Evolutionary conservation across 2,113 vertebrate genomes (phyloP).

Genomic region (Otolemur garnettii): DNA sequence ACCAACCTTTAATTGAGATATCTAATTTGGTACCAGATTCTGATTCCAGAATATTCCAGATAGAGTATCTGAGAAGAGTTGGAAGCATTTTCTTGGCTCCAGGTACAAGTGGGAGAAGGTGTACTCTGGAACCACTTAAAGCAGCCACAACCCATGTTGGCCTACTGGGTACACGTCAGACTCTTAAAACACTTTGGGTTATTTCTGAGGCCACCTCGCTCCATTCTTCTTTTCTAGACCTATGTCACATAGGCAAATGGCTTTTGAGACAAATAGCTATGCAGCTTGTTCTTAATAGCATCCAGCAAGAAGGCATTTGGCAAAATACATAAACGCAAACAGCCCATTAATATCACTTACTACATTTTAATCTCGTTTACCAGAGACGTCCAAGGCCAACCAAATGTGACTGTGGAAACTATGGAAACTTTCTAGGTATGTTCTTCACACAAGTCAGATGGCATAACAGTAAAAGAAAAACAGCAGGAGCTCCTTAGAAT

Average conservation of each 20-base stretch:
- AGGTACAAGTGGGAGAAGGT: background rate
- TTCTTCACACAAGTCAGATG: background rate
- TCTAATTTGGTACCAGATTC: conserved; percentile 70
- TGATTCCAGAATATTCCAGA: conserved; percentile 70
- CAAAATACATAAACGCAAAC: background rate
- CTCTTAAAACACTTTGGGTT: background rate
- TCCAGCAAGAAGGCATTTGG: conserved; percentile 15
- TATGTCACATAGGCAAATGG: background rate
- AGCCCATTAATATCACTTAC: background rate
- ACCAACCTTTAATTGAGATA: conserved; percentile 68
- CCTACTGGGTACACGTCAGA: background rate
- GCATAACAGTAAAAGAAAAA: background rate
- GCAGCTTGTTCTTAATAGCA: background rate
- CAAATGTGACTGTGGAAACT: background rate
- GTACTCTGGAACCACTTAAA: background rate
- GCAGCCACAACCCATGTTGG: background rate
- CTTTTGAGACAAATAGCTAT: background rate
- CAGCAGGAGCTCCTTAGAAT: background rate
- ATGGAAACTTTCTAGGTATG: conserved; percentile 7
- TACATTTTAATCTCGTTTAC: background rate
- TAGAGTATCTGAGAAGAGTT: conserved; percentile 25
- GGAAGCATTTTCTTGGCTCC: background rate
- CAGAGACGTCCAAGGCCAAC: background rate
- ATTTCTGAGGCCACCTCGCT: background rate
- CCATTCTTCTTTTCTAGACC: background rate